Evolutionary conservation across 2,888 invertebrate species (phyloP).

Genomic region (Sussaba pulchella): DNA sequence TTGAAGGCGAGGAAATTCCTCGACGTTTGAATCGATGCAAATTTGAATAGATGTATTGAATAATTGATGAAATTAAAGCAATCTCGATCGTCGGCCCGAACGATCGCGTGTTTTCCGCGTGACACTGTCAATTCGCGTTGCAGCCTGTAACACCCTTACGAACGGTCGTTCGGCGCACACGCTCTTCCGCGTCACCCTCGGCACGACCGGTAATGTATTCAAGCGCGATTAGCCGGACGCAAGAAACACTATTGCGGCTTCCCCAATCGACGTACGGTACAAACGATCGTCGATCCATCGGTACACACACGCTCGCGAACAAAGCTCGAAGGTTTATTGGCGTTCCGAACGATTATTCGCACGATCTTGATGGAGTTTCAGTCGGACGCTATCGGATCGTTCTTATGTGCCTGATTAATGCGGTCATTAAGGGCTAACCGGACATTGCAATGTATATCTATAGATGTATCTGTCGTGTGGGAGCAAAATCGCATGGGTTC

Average conservation of each 20-base stretch:
- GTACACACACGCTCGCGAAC: slow-evolving; percentile 29
- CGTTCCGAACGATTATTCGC: too few species aligned
- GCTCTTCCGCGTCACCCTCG: neutral
- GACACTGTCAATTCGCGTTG: slow-evolving; percentile 63
- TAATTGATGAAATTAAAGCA: too few species aligned
- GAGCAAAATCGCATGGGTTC: too few species aligned
- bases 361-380: neutral
- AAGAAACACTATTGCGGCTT: slow-evolving; percentile 53
- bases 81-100: slow-evolving; percentile 48
- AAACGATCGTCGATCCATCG: slow-evolving; percentile 55
- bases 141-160: slow-evolving; percentile 39
- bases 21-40: neutral
- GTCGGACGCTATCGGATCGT: slow-evolving; percentile 14
- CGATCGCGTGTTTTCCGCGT: slow-evolving; percentile 60
- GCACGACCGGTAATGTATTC: slow-evolving; percentile 49
- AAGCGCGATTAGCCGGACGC: slow-evolving; percentile 54
- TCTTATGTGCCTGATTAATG: too few species aligned
- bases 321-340: neutral
- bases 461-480: too few species aligned
- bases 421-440: too few species aligned
- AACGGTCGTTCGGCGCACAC: neutral
- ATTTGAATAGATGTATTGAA: too few species aligned
- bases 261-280: slow-evolving; percentile 13
- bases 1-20: neutral
- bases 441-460: too few species aligned